These are phyloP conservation scores for Microhierax caerulescens DNA, from an alignment of 2,797 vertebrate genomes.

Conservation along the genomic window DNA sequence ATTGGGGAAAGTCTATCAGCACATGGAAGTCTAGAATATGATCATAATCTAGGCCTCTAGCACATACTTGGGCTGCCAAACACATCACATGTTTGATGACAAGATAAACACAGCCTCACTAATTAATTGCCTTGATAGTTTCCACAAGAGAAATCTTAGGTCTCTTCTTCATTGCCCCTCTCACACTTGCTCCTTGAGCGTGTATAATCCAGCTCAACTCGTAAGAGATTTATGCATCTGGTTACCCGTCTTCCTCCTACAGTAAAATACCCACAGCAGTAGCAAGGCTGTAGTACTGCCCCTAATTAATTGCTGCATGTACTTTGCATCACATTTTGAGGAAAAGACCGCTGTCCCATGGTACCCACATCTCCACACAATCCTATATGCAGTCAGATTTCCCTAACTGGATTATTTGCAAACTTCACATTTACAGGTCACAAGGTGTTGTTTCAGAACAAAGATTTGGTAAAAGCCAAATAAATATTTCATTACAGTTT, in stretches of 20 bases:
- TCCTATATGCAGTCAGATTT: accelerated
- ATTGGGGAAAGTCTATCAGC: neutral
- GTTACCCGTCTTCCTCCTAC: neutral
- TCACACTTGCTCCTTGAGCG: neutral
- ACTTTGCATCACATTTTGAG: neutral
- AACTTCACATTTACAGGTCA: neutral
- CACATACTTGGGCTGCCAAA: neutral
- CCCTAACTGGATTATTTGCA: neutral
- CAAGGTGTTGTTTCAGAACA: neutral
- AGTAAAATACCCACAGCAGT: neutral
- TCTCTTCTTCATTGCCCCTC: neutral
- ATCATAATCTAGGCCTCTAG: neutral
- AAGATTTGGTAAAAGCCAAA: neutral
- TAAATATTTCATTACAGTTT: neutral
- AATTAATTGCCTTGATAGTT: neutral
- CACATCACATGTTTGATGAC: neutral
- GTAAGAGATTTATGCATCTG: neutral
- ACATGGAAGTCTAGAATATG: neutral
- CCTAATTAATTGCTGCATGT: accelerated
- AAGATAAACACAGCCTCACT: neutral
- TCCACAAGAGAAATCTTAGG: neutral
- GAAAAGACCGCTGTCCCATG: accelerated
- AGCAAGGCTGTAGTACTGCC: neutral
- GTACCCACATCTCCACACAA: neutral
- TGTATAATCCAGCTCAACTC: neutral